Evolutionary conservation across 2,888 invertebrate species (phyloP).

Genomic region (Morpho helenor): DNA sequence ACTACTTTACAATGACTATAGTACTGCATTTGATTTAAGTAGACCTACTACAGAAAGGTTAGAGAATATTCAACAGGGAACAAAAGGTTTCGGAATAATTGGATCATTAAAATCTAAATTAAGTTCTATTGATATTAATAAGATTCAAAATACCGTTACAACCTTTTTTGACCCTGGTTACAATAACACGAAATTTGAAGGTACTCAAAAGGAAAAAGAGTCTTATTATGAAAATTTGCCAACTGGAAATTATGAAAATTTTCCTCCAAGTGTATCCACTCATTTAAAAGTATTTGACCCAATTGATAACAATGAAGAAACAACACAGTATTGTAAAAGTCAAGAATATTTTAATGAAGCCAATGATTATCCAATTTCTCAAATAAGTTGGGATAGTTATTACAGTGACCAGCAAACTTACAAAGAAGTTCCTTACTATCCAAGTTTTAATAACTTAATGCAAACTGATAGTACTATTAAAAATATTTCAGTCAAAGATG

Average conservation of each 20-base stretch:
- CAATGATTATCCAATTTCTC: conserved; percentile 8
- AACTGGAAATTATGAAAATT: conserved; percentile 11
- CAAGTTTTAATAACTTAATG: background rate
- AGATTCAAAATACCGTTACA: conserved; percentile 66
- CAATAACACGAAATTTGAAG: conserved; percentile 45
- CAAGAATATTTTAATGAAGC: conserved; percentile 10
- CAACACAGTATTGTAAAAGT: conserved; percentile 14
- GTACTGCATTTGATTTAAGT: conserved; percentile 61
- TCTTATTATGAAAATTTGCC: conserved; percentile 15
- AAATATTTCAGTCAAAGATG: no score
- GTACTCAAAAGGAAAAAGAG: conserved; percentile 25
- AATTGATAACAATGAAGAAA: conserved; percentile 8
- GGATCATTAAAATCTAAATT: conserved; percentile 72
- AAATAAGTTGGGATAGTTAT: conserved; percentile 10
- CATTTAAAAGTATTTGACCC: conserved; percentile 28
- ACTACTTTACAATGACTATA: conserved; percentile 33
- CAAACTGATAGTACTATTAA: background rate
- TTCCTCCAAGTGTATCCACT: conserved; percentile 21
- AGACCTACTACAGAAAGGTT: conserved; percentile 47
- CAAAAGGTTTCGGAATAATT: conserved; percentile 60
- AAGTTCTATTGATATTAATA: conserved; percentile 65
- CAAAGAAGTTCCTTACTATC: background rate
- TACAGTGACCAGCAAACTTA: conserved; percentile 1
- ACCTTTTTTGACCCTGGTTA: conserved; percentile 71
- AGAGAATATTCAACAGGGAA: conserved; percentile 45